Base-by-base conservation (phyloP, 2,113 vertebrate genomes). In the Gorsachius goisagi region DNA sequence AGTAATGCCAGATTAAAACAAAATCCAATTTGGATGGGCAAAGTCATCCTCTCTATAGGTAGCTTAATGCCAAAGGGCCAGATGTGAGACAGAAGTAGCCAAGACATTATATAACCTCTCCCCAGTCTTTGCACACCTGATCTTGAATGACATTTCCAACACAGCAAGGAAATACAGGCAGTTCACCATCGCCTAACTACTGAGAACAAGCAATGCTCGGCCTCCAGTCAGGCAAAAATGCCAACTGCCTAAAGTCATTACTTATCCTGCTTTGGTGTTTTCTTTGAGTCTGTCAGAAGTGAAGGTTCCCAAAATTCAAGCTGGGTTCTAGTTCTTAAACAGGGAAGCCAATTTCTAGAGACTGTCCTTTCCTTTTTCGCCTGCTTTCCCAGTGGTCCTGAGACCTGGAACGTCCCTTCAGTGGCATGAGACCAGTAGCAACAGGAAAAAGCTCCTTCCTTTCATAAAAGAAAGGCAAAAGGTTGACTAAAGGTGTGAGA, bases 391-490 rank as follows among this genome's bases (percentile, higher is more conserved):
- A 58, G 85, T 20, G 60, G 37, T 88, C 37, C 47, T 68, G 90
- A 86, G 64, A 76, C 20, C 22, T 89, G 30, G 68, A 94, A 93
- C 76, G 67, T 89, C 92, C 62, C 93, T 91, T 94, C 84, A 85
- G 69, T 84, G 69, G 69, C 35, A 35, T 53, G 50, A 73, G 91
- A 92, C 68, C 52, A 95, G 71, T 23, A 95, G 89, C 78, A 97
- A 97, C 55, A 97, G 82, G 72, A 97, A 98, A 97, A 85, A 96
- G 58, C 35, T 85, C 96, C 80, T 97, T 97, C 88, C 75, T 97
- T 90, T 94, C 71, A 80, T 33, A 73, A 83, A 90, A 95, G 47
- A 90, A 92, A 96, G 37, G 80, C 67, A 85, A 85, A 79, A 89
- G 22, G 15, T 24, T 77, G 60, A 78, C 28, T 50, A 39, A 55